Conservation (phyloP, 2,797 vertebrate species). For the Lepidocolaptes lacrymiger region DNA sequence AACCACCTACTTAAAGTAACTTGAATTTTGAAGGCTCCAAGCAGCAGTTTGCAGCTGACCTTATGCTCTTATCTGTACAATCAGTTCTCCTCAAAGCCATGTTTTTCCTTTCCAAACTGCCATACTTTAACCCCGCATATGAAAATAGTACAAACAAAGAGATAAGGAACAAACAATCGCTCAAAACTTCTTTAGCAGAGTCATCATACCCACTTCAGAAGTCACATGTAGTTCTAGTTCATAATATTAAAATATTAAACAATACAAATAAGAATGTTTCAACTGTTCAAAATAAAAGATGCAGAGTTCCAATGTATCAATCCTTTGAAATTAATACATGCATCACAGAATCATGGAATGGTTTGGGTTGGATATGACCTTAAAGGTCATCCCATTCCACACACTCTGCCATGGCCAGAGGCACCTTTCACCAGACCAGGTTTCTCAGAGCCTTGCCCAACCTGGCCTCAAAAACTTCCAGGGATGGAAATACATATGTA, state of each 20-base stretch:
- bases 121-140: not conserved
- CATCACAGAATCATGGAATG: not conserved
- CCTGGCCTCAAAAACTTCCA: not conserved
- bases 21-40: conserved; percentile 28
- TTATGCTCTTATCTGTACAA: not conserved
- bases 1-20: conserved; percentile 8
- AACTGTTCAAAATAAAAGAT: not conserved
- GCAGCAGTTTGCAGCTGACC: conserved; percentile 2
- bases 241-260: not conserved
- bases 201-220: not conserved
- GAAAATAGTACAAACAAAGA: not conserved
- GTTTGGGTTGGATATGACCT: not conserved
- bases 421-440: not conserved
- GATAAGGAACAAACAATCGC: not conserved
- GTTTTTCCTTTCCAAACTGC: not conserved
- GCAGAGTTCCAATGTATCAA: not conserved
- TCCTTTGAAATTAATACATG: not conserved
- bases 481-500: not conserved
- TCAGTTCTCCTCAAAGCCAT: not conserved
- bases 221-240: not conserved
- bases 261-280: not conserved
- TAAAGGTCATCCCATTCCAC: not conserved
- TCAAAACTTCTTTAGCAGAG: not conserved
- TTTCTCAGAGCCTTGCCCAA: not conserved
- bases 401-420: rapidly evolving